Evolutionary conservation across 2,888 invertebrate species (phyloP).

Genomic region (Anoplius nigerrimus): DNA sequence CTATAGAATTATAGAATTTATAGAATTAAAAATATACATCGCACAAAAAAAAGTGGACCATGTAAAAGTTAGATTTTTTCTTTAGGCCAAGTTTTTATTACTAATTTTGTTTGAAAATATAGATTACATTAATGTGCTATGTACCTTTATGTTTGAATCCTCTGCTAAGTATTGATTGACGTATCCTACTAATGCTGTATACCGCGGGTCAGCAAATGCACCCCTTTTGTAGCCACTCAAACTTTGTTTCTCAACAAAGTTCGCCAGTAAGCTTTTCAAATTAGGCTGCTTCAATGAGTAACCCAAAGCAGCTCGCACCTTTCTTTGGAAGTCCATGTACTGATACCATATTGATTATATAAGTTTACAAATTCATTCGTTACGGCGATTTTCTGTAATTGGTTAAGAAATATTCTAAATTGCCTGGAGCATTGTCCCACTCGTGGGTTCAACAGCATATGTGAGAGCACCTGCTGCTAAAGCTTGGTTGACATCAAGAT

Average conservation of each 20-base stretch:
- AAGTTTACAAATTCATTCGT: too few species aligned
- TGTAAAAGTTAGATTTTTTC: too few species aligned
- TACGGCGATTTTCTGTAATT: too few species aligned
- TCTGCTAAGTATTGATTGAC: slow-evolving; percentile 56
- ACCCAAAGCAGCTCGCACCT: slow-evolving; percentile 57
- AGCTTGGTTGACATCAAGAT: slow-evolving; percentile 58
- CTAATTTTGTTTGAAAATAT: too few species aligned
- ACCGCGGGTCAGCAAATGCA: slow-evolving; percentile 58
- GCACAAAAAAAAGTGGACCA: too few species aligned
- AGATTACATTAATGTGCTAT: too few species aligned
- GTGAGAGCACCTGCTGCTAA: slow-evolving; percentile 63
- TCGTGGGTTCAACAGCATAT: slow-evolving; percentile 59
- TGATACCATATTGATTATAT: too few species aligned
- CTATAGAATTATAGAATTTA: too few species aligned
- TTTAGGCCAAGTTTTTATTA: too few species aligned
- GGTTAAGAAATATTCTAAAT: background rate
- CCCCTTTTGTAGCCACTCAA: slow-evolving; percentile 59
- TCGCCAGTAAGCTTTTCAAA: slow-evolving; percentile 42
- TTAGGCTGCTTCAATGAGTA: slow-evolving; percentile 54
- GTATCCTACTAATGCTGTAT: slow-evolving; percentile 56
- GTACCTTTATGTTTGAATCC: slow-evolving; percentile 33
- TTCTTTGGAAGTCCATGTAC: slow-evolving; percentile 63
- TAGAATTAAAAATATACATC: too few species aligned
- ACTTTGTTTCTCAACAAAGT: slow-evolving; percentile 49
- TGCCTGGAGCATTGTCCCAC: slow-evolving; percentile 63